Conservation (phyloP, 2,888 invertebrate genomes). For the Caenorhabditis plicata region DNA sequence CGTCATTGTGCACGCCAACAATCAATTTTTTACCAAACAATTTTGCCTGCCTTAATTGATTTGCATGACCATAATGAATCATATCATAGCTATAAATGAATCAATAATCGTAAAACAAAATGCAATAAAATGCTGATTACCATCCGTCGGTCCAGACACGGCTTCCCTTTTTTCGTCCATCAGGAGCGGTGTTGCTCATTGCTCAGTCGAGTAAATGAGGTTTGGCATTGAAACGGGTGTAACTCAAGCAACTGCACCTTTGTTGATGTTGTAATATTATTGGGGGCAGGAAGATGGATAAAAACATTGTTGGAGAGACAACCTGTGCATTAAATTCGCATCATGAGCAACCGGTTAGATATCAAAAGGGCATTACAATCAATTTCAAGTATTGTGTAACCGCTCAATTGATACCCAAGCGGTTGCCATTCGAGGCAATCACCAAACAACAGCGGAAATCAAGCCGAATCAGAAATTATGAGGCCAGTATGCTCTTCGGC, state of each 20-base stretch:
- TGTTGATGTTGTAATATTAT: no score
- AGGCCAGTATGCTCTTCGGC: constrained; percentile 24
- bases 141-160: constrained; percentile 56
- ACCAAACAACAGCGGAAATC: not conserved
- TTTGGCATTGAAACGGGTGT: no score
- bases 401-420: not conserved
- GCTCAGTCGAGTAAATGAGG: no score
- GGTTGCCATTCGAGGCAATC: not conserved
- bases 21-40: constrained; percentile 77
- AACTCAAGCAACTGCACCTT: no score
- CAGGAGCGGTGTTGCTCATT: no score
- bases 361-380: constrained; percentile 6
- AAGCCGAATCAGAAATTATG: constrained; percentile 22
- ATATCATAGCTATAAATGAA: constrained; percentile 83
- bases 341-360: not conserved
- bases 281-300: no score
- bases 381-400: not conserved
- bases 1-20: constrained; percentile 27
- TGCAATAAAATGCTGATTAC: constrained; percentile 3
- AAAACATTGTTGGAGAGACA: no score
- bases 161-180: constrained; percentile 25
- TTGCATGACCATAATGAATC: constrained; percentile 99
- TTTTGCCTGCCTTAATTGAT: constrained; percentile 93
- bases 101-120: not conserved
- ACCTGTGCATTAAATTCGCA: no score